Evolutionary conservation across 2,797 vertebrate genomes (phyloP).

Genomic region (Myotis daubentonii): DNA sequence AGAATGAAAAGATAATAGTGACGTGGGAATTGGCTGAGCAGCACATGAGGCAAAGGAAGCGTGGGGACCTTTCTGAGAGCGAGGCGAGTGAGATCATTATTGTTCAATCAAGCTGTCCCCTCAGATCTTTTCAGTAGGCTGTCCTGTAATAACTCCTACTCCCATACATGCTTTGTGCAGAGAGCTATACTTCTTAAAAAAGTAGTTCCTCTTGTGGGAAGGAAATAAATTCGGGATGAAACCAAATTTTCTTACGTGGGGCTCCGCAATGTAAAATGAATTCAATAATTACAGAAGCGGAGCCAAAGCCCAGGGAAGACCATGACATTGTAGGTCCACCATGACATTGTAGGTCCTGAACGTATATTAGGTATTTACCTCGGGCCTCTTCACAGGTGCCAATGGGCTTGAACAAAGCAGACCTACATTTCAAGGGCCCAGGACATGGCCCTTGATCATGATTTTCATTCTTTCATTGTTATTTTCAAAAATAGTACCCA

Average conservation of each 20-base stretch:
- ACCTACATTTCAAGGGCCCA: neutral
- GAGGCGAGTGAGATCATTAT: neutral
- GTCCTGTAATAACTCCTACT: neutral
- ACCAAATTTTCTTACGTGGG: neutral
- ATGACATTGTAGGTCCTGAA: neutral
- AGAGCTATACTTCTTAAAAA: neutral
- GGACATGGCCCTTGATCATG: neutral
- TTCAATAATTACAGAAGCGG: neutral
- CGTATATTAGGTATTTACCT: neutral
- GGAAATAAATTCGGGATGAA: neutral
- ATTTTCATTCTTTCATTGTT: neutral
- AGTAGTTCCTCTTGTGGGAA: neutral
- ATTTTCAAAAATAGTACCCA: neutral
- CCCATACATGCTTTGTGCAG: neutral
- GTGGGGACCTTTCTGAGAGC: neutral
- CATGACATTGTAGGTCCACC: neutral
- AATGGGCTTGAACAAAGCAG: neutral
- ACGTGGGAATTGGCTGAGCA: fast-evolving
- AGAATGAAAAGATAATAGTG: neutral
- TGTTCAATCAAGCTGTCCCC: neutral
- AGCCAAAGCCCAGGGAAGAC: neutral
- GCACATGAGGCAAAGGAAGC: too few species aligned
- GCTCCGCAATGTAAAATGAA: neutral
- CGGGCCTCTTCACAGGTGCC: fast-evolving
- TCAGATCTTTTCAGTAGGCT: too few species aligned